Evolutionary conservation across 2,113 vertebrate genomes (phyloP).

Genomic region (Andinoacara biseriatus): DNA sequence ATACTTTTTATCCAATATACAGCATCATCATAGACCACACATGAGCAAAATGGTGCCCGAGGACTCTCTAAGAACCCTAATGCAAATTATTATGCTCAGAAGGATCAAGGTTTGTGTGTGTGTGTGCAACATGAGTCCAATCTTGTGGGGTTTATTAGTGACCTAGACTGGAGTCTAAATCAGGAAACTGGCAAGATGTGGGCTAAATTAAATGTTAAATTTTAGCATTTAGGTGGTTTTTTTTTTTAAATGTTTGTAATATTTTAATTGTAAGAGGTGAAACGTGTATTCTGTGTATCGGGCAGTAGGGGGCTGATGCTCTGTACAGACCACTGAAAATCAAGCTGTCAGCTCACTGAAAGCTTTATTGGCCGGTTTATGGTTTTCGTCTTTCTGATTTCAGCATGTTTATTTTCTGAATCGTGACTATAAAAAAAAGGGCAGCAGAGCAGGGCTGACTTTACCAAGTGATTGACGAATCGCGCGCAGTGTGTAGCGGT

Average conservation of each 20-base stretch:
- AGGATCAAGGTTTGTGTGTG: too few species aligned
- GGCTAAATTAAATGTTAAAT: neutral
- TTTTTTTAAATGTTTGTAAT: neutral
- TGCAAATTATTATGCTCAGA: neutral
- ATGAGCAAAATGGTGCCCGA: neutral
- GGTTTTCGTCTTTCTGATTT: neutral
- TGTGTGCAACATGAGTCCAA: neutral
- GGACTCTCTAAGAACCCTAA: neutral
- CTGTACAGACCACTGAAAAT: neutral
- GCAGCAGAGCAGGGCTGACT: neutral
- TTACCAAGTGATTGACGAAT: neutral
- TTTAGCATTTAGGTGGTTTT: neutral
- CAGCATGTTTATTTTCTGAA: fast-evolving
- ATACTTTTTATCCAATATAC: neutral
- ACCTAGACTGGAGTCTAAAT: fast-evolving
- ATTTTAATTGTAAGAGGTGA: neutral
- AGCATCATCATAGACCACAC: neutral
- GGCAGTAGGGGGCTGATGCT: neutral
- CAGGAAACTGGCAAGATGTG: too few species aligned
- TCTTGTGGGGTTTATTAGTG: neutral
- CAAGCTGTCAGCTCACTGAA: neutral
- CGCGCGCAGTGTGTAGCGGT: neutral
- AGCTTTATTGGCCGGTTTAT: neutral
- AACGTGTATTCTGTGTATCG: neutral
- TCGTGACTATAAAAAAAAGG: neutral